A percentile compares a stretch with the other conserved stretches of the same genome.
Conservation (phyloP, 2,888 invertebrate species). For the Brachyptera putata region DNA sequence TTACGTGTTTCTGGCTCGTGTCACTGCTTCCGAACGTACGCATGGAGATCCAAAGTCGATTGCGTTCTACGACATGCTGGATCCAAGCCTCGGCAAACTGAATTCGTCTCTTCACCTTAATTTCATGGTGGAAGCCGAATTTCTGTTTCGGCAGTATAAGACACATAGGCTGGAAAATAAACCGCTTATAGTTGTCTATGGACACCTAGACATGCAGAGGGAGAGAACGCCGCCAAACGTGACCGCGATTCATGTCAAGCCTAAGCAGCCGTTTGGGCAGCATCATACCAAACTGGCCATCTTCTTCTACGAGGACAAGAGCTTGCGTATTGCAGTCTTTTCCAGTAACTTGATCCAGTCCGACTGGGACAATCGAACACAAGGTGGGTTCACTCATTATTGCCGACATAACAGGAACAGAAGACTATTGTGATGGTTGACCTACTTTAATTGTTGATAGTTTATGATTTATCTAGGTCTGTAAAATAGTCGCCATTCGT, state of each 20-base stretch:
- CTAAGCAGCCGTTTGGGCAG: constrained; percentile 76
- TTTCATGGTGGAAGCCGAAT: constrained; percentile 88
- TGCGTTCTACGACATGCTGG: constrained; percentile 73
- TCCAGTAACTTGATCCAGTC: constrained; percentile 88
- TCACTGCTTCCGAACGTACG: constrained; percentile 60
- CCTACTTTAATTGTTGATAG: too few species aligned
- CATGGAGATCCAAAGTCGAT: constrained; percentile 61
- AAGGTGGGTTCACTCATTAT: constrained; percentile 65
- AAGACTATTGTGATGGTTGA: too few species aligned
- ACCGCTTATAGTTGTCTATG: constrained; percentile 71
- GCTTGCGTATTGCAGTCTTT: constrained; percentile 79
- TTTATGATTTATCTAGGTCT: too few species aligned
- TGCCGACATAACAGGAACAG: too few species aligned
- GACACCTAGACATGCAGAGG: constrained; percentile 57
- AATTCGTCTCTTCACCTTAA: constrained; percentile 80
- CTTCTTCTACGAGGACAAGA: constrained; percentile 74
- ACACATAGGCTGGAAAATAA: constrained; percentile 44
- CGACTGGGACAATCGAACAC: constrained; percentile 93
- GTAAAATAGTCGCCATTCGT: too few species aligned
- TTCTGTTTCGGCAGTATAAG: constrained; percentile 56
- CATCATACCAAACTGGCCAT: constrained; percentile 94
- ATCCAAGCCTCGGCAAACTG: constrained; percentile 69
- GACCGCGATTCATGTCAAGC: constrained; percentile 61
- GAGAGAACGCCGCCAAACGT: constrained; percentile 58
- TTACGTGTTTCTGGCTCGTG: constrained; percentile 69